phyloP scores from a whole-genome alignment of 2,113 vertebrate genomes.

The Candoia aspera region DNA sequence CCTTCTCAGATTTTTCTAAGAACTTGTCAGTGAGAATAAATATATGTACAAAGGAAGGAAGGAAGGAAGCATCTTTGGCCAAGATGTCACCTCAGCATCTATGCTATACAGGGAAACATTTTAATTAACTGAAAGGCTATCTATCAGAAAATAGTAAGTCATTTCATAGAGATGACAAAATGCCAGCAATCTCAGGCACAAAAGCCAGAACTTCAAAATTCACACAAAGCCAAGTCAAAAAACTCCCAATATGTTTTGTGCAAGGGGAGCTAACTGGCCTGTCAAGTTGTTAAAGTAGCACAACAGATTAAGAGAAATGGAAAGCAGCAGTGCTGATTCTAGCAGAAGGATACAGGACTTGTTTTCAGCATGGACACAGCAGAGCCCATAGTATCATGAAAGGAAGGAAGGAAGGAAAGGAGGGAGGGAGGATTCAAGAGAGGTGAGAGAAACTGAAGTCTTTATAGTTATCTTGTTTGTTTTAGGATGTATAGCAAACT shows the following conservation, averaged over 20 bases:
- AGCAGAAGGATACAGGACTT: not conserved
- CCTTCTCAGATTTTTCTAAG: constrained; percentile 28
- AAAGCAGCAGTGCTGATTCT: not conserved
- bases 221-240: not conserved
- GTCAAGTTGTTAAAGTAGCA: not conserved
- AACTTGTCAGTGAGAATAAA: constrained; percentile 19
- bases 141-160: constrained; percentile 25
- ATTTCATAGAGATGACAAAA: constrained; percentile 33
- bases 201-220: not conserved
- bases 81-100: not conserved
- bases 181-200: not conserved
- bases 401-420: not conserved
- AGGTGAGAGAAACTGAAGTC: not conserved
- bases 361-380: not conserved
- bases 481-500: not conserved
- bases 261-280: not conserved
- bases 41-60: constrained; percentile 8
- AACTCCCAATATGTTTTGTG: constrained; percentile 1
- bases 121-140: constrained; percentile 36
- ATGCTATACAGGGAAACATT: constrained; percentile 5
- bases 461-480: not conserved
- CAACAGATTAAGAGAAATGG: not conserved
- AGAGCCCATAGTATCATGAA: not conserved
- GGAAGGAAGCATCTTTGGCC: not conserved
- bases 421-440: not conserved